Conservation (phyloP, 2,113 vertebrate species). For the Urocitellus parryii region DNA sequence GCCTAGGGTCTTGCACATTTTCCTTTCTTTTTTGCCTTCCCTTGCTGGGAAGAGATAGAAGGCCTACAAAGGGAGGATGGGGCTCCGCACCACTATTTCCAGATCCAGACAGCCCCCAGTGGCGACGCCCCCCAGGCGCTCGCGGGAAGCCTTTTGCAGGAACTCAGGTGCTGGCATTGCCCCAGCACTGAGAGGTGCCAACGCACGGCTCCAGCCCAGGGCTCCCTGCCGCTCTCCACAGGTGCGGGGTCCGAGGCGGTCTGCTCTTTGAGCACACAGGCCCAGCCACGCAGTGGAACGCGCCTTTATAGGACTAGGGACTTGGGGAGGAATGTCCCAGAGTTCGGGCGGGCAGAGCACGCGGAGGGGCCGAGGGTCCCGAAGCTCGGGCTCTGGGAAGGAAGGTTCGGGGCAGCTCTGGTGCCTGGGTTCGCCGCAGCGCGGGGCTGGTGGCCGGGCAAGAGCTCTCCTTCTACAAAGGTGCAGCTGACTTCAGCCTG, state of each 20-base stretch:
- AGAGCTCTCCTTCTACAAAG: background rate
- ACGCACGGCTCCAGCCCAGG: background rate
- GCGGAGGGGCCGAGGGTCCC: background rate
- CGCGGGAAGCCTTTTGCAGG: background rate
- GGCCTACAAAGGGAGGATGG: slow-evolving; percentile 68
- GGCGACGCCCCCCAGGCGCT: background rate
- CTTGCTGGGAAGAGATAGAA: slow-evolving; percentile 35
- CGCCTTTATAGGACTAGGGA: no score
- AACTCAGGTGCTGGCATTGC: background rate
- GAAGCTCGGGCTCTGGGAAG: background rate
- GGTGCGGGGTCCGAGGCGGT: background rate
- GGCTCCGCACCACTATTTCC: background rate
- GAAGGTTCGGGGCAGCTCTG: no score
- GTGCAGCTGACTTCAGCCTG: background rate
- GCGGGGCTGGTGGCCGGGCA: background rate
- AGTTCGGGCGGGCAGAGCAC: no score
- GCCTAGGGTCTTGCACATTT: background rate
- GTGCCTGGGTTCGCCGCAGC: background rate
- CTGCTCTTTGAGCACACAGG: background rate
- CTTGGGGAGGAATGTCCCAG: background rate
- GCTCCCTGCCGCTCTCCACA: background rate
- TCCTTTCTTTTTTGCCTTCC: slow-evolving; percentile 28
- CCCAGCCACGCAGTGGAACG: background rate
- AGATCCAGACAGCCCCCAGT: no score
- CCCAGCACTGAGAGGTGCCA: background rate